Evolutionary conservation across 2,797 vertebrate genomes (phyloP).

Genomic region (Chlorospingus flavigularis): DNA sequence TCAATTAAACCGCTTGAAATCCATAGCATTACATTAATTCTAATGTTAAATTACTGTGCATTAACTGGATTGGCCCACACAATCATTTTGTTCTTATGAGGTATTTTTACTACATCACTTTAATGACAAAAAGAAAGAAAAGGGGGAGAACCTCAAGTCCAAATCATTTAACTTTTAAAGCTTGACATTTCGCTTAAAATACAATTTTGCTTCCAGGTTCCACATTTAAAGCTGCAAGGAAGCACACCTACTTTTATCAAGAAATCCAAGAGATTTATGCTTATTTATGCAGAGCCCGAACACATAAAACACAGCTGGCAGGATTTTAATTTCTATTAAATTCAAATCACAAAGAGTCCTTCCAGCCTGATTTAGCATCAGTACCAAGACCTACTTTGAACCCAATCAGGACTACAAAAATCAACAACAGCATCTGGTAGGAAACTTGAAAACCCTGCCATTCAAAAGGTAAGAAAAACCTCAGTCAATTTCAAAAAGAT

Average conservation of each 20-base stretch:
- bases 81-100: not conserved
- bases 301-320: not conserved
- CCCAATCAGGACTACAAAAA: not conserved
- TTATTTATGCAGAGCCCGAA: not conserved
- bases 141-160: not conserved
- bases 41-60: not conserved
- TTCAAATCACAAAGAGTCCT: not conserved
- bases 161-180: not conserved
- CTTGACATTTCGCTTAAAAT: not conserved
- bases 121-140: not conserved
- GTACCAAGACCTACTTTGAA: not conserved
- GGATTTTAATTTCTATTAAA: not conserved
- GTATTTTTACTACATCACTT: not conserved
- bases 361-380: not conserved
- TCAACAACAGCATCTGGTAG: not conserved
- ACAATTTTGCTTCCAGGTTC: not conserved
- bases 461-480: not conserved
- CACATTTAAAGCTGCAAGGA: not conserved
- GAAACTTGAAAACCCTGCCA: not conserved
- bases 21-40: not conserved
- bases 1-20: not conserved
- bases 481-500: not conserved
- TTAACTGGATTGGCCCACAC: not conserved
- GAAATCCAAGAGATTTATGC: not conserved
- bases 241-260: not conserved